These are phyloP conservation scores for Tribolium freemani DNA, from an alignment of 2,888 invertebrate species.

Conservation along the genomic window DNA sequence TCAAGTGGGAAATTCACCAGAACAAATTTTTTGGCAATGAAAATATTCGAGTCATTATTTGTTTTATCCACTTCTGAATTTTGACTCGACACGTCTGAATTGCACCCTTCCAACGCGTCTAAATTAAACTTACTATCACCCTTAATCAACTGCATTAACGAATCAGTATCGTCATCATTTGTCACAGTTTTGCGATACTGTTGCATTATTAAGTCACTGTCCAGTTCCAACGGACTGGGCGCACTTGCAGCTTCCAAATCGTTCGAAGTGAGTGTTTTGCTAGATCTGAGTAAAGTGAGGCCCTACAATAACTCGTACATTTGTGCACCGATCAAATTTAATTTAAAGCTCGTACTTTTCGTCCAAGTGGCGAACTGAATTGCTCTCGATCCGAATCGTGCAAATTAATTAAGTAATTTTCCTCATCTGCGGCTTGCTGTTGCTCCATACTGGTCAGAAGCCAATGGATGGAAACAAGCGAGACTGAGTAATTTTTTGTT, in stretches of 20 bases:
- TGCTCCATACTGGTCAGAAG: conserved; percentile 79
- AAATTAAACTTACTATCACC: conserved; percentile 36
- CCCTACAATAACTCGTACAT: conserved; percentile 55
- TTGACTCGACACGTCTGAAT: neutral
- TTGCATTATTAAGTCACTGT: conserved; percentile 55
- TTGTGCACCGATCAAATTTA: neutral
- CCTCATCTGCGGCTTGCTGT: conserved; percentile 73
- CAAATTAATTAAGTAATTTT: conserved; percentile 60
- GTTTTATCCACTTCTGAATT: conserved; percentile 10
- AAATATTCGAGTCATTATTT: conserved; percentile 40
- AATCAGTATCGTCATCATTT: conserved; percentile 55
- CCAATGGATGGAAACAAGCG: conserved; percentile 82
- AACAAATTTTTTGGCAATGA: conserved; percentile 57
- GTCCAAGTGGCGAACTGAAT: conserved; percentile 72
- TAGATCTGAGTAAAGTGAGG: conserved; percentile 58
- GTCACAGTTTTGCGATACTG: conserved; percentile 55
- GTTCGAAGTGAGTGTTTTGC: conserved; percentile 51
- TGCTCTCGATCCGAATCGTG: conserved; percentile 45
- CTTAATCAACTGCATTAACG: conserved; percentile 57
- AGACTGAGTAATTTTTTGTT: conserved; percentile 55
- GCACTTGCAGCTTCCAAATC: conserved; percentile 37
- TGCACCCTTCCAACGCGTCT: neutral
- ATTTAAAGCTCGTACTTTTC: conserved; percentile 69
- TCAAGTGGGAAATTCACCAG: conserved; percentile 64
- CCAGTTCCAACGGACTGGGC: neutral